Base-by-base conservation (phyloP, 2,888 invertebrate genomes). In the Apantesis nais region DNA sequence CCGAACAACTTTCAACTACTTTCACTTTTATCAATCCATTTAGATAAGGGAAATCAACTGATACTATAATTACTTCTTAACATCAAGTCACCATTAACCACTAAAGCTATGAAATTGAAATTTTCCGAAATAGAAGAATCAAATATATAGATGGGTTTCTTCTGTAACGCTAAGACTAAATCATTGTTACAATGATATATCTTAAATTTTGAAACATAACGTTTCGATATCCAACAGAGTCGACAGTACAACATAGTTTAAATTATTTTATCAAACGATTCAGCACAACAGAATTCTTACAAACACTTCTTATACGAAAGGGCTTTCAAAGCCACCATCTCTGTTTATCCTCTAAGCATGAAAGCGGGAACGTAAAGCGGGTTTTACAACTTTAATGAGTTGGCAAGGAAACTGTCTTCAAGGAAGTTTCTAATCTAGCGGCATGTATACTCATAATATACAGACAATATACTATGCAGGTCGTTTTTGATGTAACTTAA, bases 301-400 rank as follows among this genome's bases (percentile, higher is more conserved):
- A 58, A 29, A 7, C 25, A 55, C 25, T 16, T 29, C 64, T 9
- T 37, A 22, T n/a, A 34, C 44, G 44, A 62, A 44, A 62, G 31
- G 60, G 39, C 41, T 41, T 61, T 67, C 14, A n/a, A 62, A 19
- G 29, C 31, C 34, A 25, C 61, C 25, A 48, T 67, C 62, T 48
- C 37, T 52, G 48, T 62, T 52, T 67, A 67, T 62, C 48, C 29
- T 48, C 44, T 67, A 14, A 67, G 25, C 48, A 16, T 67, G 60
- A 61, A 67, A 62, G 44, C 29, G 48, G n/a, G 37, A 34, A 48
- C 37, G 61, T 62, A 62, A 67, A 52, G 52, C 19, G n/a, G 34
- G 62, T 62, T 62, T 62, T 55, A 48, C n/a, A 67, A 67, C 61
- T 67, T 67, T 68, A 62, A 62, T 68, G 68, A 68, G 62, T 52